phyloP scores from a whole-genome alignment of 2,797 vertebrate species.

The Tangara arthus region DNA sequence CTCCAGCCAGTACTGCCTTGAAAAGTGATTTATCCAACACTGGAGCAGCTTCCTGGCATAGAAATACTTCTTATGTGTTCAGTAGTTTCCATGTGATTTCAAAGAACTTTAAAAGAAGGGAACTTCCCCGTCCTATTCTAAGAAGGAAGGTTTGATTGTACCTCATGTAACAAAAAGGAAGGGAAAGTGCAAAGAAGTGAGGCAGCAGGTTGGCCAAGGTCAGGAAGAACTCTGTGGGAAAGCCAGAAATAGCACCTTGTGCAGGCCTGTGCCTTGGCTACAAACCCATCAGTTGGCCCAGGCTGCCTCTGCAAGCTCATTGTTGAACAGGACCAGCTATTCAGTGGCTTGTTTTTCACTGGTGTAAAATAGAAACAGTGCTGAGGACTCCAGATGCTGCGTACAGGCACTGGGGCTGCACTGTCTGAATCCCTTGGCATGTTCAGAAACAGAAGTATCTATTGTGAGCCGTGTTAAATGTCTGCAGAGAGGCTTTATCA shows the following conservation, averaged over 20 bases:
- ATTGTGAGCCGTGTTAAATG: neutral
- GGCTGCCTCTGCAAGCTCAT: neutral
- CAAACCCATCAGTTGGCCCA: neutral
- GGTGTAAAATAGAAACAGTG: neutral
- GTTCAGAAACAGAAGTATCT: neutral
- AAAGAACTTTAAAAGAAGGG: neutral
- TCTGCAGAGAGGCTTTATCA: neutral
- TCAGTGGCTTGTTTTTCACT: neutral
- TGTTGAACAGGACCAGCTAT: neutral
- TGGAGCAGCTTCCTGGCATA: neutral
- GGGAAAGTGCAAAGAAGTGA: neutral
- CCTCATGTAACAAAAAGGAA: neutral
- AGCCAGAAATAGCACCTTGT: slow-evolving; percentile 32
- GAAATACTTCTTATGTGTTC: neutral
- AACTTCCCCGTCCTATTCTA: neutral
- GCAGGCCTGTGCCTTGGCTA: neutral
- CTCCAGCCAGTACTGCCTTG: neutral
- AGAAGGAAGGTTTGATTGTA: neutral
- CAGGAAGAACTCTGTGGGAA: neutral
- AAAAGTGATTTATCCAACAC: neutral
- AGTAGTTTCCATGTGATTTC: neutral
- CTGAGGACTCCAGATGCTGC: neutral
- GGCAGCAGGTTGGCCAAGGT: neutral
- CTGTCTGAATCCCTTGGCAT: neutral
- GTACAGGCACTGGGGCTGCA: neutral